Evolutionary conservation across 2,797 vertebrate genomes (phyloP).

Genomic region (Apogon hyalosoma): DNA sequence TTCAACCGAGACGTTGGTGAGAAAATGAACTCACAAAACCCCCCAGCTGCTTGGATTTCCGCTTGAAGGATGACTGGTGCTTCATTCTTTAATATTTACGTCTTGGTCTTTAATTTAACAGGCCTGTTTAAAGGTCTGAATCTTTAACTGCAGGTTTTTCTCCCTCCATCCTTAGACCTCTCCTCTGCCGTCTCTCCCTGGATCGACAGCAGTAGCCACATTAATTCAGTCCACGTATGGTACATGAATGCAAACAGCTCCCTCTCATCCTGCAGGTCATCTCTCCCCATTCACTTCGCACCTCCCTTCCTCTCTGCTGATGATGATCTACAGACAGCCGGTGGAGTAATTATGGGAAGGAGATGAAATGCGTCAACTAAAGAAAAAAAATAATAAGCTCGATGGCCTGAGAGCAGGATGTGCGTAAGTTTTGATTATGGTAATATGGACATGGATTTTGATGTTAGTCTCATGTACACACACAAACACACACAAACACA

Average conservation of each 20-base stretch:
- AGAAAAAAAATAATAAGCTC: constrained; percentile 23
- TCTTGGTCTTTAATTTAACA: no score
- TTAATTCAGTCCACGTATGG: constrained; percentile 24
- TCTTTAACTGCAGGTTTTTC: no score
- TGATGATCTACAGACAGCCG: constrained; percentile 41
- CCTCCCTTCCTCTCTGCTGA: constrained; percentile 16
- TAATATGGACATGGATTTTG: constrained; percentile 48
- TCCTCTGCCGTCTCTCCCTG: neutral
- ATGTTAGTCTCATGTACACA: no score
- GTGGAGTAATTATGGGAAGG: constrained; percentile 64
- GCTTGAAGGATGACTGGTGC: no score
- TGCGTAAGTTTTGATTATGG: constrained; percentile 55
- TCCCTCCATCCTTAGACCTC: neutral
- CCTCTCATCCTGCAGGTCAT: constrained; percentile 19
- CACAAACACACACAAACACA: neutral
- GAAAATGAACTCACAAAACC: no score
- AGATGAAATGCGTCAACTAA: constrained; percentile 39
- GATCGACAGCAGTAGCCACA: neutral
- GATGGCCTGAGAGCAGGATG: constrained; percentile 40
- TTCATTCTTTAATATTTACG: no score
- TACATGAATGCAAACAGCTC: constrained; percentile 2
- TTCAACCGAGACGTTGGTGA: no score
- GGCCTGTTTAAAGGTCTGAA: no score
- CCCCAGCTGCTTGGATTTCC: no score
- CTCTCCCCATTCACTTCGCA: constrained; percentile 29